Percentiles rank a stretch among this genome's conserved stretches.
Conservation (phyloP, 2,113 vertebrate species). For the Phaethon lepturus region DNA sequence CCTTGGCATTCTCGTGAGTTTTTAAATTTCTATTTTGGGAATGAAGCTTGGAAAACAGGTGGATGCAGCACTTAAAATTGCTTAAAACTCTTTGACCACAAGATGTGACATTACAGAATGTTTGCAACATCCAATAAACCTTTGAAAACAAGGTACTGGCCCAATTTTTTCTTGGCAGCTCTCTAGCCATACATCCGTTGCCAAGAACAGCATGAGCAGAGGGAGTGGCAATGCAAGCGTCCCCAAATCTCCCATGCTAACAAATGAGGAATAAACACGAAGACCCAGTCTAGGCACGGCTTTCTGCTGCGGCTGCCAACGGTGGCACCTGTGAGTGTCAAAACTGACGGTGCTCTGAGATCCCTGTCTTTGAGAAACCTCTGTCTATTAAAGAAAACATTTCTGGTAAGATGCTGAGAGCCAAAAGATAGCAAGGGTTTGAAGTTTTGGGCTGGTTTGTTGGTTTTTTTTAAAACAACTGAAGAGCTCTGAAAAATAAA, state of each 20-base stretch:
- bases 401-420: not conserved
- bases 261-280: not conserved
- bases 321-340: fast-evolving
- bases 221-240: not conserved
- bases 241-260: not conserved
- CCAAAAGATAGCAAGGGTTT: too few species aligned
- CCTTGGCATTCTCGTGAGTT: not conserved
- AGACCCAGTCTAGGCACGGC: not conserved
- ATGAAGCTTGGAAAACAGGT: not conserved
- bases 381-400: not conserved
- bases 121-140: not conserved
- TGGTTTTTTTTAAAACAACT: too few species aligned
- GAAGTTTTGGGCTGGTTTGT: not conserved
- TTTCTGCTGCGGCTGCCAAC: not conserved
- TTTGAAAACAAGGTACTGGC: not conserved
- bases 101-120: not conserved
- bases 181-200: not conserved
- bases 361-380: fast-evolving
- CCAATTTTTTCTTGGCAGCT: not conserved
- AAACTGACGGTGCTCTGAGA: fast-evolving
- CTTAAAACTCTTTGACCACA: not conserved
- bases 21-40: not conserved
- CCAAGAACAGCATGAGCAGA: not conserved
- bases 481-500: not conserved
- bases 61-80: not conserved